Conservation (phyloP, 2,888 invertebrate genomes). For the Pecten maximus region DNA sequence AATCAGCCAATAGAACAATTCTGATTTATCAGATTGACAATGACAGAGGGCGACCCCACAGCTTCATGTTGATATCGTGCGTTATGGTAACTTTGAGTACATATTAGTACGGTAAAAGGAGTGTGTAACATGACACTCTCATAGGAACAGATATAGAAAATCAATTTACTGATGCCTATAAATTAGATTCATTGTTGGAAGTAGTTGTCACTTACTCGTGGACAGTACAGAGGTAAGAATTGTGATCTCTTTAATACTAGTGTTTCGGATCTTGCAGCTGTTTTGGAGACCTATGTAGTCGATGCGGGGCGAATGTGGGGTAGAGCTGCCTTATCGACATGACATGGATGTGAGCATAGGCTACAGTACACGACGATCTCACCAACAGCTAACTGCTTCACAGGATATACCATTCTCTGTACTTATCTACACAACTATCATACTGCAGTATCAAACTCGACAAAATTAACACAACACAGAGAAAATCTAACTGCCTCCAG, state of each 20-base stretch:
- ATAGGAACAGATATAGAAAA: background rate
- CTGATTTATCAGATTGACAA: background rate
- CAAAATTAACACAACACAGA: background rate
- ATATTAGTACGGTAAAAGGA: background rate
- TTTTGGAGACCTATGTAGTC: background rate
- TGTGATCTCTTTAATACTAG: background rate
- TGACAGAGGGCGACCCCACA: background rate
- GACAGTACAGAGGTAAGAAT: background rate
- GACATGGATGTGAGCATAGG: conserved; percentile 7
- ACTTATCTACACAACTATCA: background rate
- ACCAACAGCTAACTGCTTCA: background rate
- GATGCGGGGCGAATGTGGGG: background rate
- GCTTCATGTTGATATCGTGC: background rate
- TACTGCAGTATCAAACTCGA: background rate
- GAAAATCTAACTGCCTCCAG: background rate
- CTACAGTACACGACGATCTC: background rate
- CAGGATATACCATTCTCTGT: background rate
- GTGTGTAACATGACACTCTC: background rate
- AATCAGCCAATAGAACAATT: background rate
- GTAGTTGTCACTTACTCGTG: background rate
- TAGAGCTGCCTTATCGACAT: background rate
- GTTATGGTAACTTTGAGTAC: background rate
- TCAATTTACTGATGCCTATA: conserved; percentile 27
- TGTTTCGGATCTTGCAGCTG: background rate
- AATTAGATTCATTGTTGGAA: background rate